These are phyloP conservation scores for Aphis gossypii DNA, from an alignment of 1,140 invertebrate genomes.

Conservation along the genomic window DNA sequence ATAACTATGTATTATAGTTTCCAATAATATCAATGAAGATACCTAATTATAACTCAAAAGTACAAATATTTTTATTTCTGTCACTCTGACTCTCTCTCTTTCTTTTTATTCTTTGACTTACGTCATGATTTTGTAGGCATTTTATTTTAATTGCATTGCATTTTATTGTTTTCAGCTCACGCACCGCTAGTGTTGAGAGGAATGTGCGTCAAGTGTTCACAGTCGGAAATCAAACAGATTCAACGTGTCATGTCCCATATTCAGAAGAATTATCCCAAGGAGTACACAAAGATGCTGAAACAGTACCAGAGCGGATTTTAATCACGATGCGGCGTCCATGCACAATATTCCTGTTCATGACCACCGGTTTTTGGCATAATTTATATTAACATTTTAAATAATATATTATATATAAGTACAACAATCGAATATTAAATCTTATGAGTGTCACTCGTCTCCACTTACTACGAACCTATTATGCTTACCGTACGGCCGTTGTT, in stretches of 20 bases:
- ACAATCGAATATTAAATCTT: neutral
- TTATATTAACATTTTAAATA: neutral
- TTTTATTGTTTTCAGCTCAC: constrained; percentile 69
- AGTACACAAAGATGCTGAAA: constrained; percentile 73
- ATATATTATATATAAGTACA: neutral
- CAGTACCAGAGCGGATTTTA: constrained; percentile 59
- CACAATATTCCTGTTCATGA: neutral
- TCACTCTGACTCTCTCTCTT: too few relatives aligned
- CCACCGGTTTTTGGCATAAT: neutral
- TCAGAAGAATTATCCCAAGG: constrained; percentile 74
- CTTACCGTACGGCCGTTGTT: neutral
- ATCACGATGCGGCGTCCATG: neutral
- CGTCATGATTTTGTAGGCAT: neutral
- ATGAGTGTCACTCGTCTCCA: neutral
- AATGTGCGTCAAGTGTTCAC: constrained; percentile 73
- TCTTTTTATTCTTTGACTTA: too few relatives aligned
- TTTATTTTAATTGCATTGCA: neutral
- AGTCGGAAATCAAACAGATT: constrained; percentile 73
- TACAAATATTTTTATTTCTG: too few relatives aligned
- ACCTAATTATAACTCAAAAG: neutral
- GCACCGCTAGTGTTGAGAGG: constrained; percentile 74
- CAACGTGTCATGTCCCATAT: constrained; percentile 74
- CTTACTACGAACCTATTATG: neutral
- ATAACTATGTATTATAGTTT: too few relatives aligned
- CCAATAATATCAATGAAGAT: neutral